Conservation (phyloP, 2,888 invertebrate species). For the Andricus quercusramuli region DNA sequence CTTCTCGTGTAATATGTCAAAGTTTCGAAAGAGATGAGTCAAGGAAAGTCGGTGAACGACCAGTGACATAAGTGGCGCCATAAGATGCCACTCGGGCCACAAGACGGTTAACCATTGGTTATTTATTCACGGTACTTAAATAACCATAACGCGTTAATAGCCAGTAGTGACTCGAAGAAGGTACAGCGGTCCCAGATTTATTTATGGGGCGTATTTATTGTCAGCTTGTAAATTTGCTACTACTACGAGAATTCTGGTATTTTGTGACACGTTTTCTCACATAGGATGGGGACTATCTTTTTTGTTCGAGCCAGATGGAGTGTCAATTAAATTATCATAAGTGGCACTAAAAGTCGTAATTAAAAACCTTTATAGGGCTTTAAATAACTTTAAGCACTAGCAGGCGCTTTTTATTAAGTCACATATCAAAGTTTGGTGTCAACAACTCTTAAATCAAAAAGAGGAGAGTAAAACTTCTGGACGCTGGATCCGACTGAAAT, state of each 20-base stretch:
- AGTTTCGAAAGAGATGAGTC: background rate
- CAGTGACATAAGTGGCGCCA: constrained; percentile 26
- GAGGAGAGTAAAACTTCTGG: background rate
- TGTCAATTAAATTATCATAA: constrained; percentile 39
- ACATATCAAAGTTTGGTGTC: background rate
- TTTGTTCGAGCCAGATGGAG: background rate
- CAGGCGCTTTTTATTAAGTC: constrained; percentile 2
- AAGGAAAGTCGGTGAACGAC: constrained; percentile 17
- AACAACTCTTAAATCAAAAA: constrained; percentile 16
- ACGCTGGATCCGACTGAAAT: background rate
- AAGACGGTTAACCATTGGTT: constrained; percentile 65
- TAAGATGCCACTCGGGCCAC: constrained; percentile 43
- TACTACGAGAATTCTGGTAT: constrained; percentile 45
- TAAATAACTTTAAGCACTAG: constrained; percentile 16
- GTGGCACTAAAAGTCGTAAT: constrained; percentile 25
- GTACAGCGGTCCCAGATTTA: constrained; percentile 64
- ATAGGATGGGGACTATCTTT: background rate
- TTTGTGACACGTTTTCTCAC: constrained; percentile 22
- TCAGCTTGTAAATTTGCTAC: constrained; percentile 68
- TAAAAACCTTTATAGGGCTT: constrained; percentile 10
- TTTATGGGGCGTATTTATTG: constrained; percentile 71
- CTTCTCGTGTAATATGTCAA: too few species aligned
- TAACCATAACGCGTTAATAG: constrained; percentile 73
- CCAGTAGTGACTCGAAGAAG: constrained; percentile 60
- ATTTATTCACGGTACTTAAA: constrained; percentile 72